A percentile compares a stretch with the other conserved stretches of the same genome.
Evolutionary conservation across 2,113 vertebrate species (phyloP).

Genomic region (Microcebus jonahi): DNA sequence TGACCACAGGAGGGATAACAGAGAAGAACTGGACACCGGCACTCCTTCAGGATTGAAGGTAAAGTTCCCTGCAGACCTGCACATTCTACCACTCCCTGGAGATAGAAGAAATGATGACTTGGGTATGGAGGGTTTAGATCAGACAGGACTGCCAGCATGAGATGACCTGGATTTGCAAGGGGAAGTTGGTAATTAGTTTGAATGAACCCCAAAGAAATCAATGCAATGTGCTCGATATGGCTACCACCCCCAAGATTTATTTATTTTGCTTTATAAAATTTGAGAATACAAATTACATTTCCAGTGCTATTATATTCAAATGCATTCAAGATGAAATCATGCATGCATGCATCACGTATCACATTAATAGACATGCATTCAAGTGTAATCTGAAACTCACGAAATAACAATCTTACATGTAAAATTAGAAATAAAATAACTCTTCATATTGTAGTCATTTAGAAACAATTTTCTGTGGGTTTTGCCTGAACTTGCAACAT

Average conservation of each 20-base stretch:
- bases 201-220: slow-evolving; percentile 72
- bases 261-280: slow-evolving; percentile 81
- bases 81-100: background rate
- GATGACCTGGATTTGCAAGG: slow-evolving; percentile 40
- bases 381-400: slow-evolving; percentile 63
- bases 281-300: slow-evolving; percentile 82
- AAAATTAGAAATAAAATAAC: slow-evolving; percentile 80
- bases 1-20: background rate
- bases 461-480: slow-evolving; percentile 78
- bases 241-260: slow-evolving; percentile 76
- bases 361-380: slow-evolving; percentile 72
- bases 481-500: slow-evolving; percentile 63
- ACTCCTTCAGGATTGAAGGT: background rate
- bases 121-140: background rate
- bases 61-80: background rate
- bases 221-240: slow-evolving; percentile 66
- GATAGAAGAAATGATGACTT: background rate
- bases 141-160: background rate
- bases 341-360: slow-evolving; percentile 75
- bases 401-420: slow-evolving; percentile 73
- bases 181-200: slow-evolving; percentile 68
- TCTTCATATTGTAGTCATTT: slow-evolving; percentile 76
- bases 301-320: slow-evolving; percentile 82
- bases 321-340: slow-evolving; percentile 75
- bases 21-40: background rate